phyloP scores from a whole-genome alignment of 2,113 vertebrate species.

The Lepidothrix coronata region DNA sequence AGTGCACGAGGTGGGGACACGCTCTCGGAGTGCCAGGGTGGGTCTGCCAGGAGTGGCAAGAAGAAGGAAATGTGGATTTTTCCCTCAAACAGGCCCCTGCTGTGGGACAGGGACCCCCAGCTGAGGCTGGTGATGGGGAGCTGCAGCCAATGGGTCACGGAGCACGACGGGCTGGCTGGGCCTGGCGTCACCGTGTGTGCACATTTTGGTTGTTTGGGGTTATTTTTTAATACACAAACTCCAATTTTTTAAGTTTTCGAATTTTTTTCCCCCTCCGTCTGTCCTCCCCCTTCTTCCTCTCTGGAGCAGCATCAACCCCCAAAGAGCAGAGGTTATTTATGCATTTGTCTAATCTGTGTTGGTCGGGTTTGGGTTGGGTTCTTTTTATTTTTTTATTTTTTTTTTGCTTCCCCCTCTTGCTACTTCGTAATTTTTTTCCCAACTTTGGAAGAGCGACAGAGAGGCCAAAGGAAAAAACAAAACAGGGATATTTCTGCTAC shows the following conservation, averaged over 20 bases:
- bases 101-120: neutral
- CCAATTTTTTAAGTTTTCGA: neutral
- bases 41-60: neutral
- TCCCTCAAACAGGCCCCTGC: fast-evolving
- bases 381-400: neutral
- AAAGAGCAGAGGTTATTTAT: neutral
- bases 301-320: neutral
- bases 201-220: neutral
- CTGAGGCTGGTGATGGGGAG: neutral
- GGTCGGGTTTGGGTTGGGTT: neutral
- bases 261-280: neutral
- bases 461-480: neutral
- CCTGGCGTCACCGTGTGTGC: neutral
- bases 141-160: fast-evolving
- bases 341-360: neutral
- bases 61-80: neutral
- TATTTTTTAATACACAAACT: neutral
- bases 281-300: neutral
- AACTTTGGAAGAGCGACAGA: neutral
- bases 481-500: slow-evolving; percentile 30
- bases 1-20: fast-evolving
- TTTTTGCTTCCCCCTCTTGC: neutral
- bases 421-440: slow-evolving; percentile 29
- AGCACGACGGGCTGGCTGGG: neutral
- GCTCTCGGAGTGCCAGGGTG: fast-evolving